Conservation (phyloP, 2,888 invertebrate species). For the Norana najaformis region DNA sequence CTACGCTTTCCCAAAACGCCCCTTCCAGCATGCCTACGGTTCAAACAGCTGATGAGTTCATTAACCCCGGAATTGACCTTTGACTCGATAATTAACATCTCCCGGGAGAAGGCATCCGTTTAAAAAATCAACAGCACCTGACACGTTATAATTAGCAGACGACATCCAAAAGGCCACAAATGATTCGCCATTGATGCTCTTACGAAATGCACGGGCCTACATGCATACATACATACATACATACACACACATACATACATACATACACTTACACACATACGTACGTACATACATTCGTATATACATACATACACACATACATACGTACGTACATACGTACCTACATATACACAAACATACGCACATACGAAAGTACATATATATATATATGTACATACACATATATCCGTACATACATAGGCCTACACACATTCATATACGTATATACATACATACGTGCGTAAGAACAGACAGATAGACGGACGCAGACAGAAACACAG, state of each 20-base stretch:
- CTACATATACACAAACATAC: background rate
- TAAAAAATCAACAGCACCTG: background rate
- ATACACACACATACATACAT: no score
- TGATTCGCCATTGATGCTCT: conserved; percentile 1
- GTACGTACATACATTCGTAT: no score
- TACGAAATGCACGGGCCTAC: background rate
- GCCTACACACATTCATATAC: no score
- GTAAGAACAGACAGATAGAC: no score
- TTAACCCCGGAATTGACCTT: background rate
- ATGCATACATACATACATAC: no score
- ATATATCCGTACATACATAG: no score
- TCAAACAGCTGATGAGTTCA: background rate
- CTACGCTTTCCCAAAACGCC: background rate
- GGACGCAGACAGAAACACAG: no score
- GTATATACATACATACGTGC: no score
- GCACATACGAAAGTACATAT: background rate
- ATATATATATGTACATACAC: no score
- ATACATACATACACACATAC: no score
- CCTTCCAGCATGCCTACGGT: background rate
- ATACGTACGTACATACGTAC: background rate
- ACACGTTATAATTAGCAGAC: conserved; percentile 13
- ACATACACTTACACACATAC: no score
- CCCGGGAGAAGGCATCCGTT: background rate
- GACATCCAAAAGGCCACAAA: background rate
- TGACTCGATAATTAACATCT: background rate